Percentiles rank a stretch among this genome's conserved stretches.
Conservation (phyloP, 2,113 vertebrate genomes). For the Isurus oxyrinchus region DNA sequence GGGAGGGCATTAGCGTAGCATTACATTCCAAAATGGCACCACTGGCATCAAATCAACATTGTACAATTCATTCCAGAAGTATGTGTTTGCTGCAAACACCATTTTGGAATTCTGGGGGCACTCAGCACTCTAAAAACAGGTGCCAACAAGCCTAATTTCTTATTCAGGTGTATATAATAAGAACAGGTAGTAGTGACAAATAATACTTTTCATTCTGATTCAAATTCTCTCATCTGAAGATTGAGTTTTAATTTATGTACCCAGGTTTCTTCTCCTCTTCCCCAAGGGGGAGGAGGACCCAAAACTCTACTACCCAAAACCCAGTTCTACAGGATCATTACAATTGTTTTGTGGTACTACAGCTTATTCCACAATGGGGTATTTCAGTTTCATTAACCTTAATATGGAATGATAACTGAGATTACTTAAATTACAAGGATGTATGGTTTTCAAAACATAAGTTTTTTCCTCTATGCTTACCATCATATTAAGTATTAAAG, state of each 20-base stretch:
- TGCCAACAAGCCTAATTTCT: not conserved
- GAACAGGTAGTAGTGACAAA: not conserved
- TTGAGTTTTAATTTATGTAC: not conserved
- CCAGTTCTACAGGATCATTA: not conserved
- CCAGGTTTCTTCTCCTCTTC: not conserved
- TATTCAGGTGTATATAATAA: not conserved
- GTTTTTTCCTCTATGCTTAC: not conserved
- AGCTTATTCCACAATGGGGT: not conserved
- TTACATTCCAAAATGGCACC: not conserved
- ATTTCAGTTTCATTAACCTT: not conserved
- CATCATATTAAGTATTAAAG: not conserved
- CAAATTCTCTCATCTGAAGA: not conserved
- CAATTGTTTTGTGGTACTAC: not conserved
- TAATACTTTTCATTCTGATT: not conserved
- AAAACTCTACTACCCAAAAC: not conserved
- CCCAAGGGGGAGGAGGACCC: not conserved
- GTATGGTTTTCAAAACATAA: not conserved
- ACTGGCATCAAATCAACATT: not conserved
- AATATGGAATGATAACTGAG: not conserved
- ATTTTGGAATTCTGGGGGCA: not conserved
- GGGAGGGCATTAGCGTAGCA: not conserved
- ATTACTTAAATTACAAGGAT: not conserved
- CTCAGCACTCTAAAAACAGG: not conserved
- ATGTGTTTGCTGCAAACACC: not conserved
- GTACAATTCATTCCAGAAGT: not conserved